phyloP scores from a whole-genome alignment of 2,888 invertebrate genomes.

The Mythimna loreyi region DNA sequence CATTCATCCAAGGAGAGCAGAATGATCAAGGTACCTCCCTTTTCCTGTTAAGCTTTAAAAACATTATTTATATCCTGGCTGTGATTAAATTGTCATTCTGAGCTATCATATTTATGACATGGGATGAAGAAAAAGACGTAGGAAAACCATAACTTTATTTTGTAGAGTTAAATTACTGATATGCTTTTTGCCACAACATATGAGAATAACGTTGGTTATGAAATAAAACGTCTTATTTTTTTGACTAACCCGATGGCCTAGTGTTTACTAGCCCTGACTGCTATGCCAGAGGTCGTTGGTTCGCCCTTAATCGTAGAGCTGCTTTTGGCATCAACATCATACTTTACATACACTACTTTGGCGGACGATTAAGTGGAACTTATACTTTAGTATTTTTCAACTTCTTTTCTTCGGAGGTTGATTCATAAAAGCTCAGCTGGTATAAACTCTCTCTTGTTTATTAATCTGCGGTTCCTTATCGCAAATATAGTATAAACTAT shows the following conservation, averaged over 20 bases:
- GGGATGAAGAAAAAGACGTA: neutral
- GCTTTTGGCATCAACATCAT: too few relatives aligned
- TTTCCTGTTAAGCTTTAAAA: neutral
- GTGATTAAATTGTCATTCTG: neutral
- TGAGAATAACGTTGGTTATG: neutral
- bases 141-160: neutral
- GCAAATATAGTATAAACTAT: neutral
- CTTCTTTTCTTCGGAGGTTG: too few relatives aligned
- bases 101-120: neutral
- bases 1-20: constrained; percentile 21
- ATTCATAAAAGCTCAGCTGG: neutral
- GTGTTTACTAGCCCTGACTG: too few relatives aligned
- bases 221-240: neutral
- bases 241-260: too few relatives aligned
- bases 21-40: neutral
- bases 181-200: neutral
- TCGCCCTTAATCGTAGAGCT: too few relatives aligned
- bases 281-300: too few relatives aligned
- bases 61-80: neutral
- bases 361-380: too few relatives aligned
- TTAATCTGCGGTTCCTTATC: too few relatives aligned
- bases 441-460: neutral
- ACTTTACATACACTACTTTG: too few relatives aligned
- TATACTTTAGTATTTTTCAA: too few relatives aligned
- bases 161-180: neutral